These are phyloP conservation scores for Dynastes hyllus DNA, from an alignment of 2,888 invertebrate species.

Conservation along the genomic window DNA sequence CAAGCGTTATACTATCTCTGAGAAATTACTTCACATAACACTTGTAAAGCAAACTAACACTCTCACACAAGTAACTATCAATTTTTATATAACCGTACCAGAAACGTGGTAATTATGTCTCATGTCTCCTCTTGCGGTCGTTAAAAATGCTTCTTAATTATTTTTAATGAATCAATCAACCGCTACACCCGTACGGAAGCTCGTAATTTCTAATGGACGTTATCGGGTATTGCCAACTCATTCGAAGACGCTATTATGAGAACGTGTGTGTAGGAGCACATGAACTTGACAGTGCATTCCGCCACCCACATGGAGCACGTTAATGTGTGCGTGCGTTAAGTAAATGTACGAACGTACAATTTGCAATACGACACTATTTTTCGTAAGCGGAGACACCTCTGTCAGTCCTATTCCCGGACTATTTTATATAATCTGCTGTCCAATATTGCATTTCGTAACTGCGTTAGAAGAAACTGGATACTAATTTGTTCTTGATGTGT, in stretches of 20 bases:
- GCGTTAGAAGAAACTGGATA: conserved; percentile 3
- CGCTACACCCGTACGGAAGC: conserved; percentile 4
- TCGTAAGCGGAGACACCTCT: conserved; percentile 25
- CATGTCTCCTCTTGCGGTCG: background rate
- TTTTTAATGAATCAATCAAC: conserved; percentile 23
- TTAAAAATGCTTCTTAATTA: conserved; percentile 27
- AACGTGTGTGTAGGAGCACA: conserved; percentile 13
- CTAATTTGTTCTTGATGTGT: conserved; percentile 7
- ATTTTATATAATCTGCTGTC: conserved; percentile 4
- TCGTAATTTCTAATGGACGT: conserved; percentile 38
- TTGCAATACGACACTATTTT: conserved; percentile 25
- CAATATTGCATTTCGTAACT: conserved; percentile 12
- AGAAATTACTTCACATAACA: too few species aligned
- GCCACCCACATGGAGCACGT: conserved; percentile 13
- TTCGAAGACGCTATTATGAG: conserved; percentile 29
- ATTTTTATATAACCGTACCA: background rate
- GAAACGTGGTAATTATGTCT: background rate
- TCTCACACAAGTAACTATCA: background rate
- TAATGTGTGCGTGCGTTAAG: background rate
- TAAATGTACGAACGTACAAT: background rate
- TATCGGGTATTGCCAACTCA: conserved; percentile 33
- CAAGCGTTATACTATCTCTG: too few species aligned
- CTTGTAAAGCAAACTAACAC: background rate
- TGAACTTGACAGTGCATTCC: conserved; percentile 31
- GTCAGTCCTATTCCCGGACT: conserved; percentile 6